Evolutionary conservation across 2,888 invertebrate species (phyloP).

Genomic region (Erebia aethiops): DNA sequence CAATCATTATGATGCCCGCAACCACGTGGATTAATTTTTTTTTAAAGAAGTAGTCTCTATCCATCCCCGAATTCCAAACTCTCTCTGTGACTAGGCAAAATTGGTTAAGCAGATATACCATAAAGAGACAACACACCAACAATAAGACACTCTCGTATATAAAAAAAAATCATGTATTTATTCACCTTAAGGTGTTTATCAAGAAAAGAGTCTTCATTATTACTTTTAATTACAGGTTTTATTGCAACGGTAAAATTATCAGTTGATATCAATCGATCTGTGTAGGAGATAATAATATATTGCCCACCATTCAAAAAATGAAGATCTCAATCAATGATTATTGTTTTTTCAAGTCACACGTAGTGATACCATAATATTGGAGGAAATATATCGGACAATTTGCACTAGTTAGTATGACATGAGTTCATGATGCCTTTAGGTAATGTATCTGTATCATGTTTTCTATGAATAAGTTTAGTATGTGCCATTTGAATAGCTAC

Average conservation of each 20-base stretch:
- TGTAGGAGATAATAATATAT: conserved; percentile 24
- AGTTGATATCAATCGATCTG: conserved; percentile 23
- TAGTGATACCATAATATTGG: conserved; percentile 1
- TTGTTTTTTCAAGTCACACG: conserved; percentile 30
- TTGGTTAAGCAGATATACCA: too few relatives aligned
- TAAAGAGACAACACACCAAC: too few relatives aligned
- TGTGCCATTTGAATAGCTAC: neutral
- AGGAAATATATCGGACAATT: neutral
- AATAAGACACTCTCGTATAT: too few relatives aligned
- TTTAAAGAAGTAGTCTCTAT: too few relatives aligned
- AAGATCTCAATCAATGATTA: conserved; percentile 42
- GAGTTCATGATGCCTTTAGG: neutral
- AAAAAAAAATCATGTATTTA: neutral
- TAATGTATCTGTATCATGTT: neutral
- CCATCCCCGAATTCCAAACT: too few relatives aligned
- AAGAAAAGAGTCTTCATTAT: neutral
- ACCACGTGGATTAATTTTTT: too few relatives aligned
- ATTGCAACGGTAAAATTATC: conserved; percentile 36
- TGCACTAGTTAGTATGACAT: neutral
- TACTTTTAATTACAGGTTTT: conserved; percentile 16
- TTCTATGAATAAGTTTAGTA: neutral
- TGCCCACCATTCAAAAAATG: conserved; percentile 32
- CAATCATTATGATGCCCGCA: too few relatives aligned
- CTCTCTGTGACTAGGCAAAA: too few relatives aligned
- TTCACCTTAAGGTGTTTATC: neutral